phyloP scores from a whole-genome alignment of 2,888 invertebrate genomes.

The Chrysodeixis includens region DNA sequence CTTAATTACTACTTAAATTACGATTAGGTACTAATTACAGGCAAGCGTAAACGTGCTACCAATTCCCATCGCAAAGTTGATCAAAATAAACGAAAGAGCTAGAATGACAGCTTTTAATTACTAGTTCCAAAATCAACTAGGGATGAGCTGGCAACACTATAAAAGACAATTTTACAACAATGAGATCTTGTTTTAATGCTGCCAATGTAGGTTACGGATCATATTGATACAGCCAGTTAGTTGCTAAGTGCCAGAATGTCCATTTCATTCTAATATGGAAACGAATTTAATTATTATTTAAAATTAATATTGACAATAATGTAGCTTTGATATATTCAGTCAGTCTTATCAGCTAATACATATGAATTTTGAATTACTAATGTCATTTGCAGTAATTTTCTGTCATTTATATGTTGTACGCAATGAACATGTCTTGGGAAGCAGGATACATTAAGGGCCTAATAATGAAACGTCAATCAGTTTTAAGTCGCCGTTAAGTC shows the following conservation, averaged over 20 bases:
- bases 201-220: constrained; percentile 28
- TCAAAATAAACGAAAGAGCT: constrained; percentile 9
- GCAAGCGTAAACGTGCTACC: constrained; percentile 48
- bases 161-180: constrained; percentile 24
- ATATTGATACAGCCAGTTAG: constrained; percentile 36
- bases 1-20: constrained; percentile 53
- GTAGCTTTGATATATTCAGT: constrained; percentile 55
- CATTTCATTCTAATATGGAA: constrained; percentile 22
- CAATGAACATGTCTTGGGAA: constrained; percentile 4
- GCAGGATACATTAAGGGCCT: neutral
- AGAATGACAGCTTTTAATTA: constrained; percentile 2
- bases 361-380: constrained; percentile 33
- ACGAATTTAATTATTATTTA: constrained; percentile 27
- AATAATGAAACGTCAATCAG: too few relatives aligned
- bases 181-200: constrained; percentile 43
- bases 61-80: constrained; percentile 24
- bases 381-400: constrained; percentile 24
- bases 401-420: constrained; percentile 7
- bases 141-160: constrained; percentile 27
- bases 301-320: constrained; percentile 43
- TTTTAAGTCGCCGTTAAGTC: too few relatives aligned
- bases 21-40: constrained; percentile 59
- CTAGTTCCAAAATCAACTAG: constrained; percentile 18
- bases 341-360: constrained; percentile 58
- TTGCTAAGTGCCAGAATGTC: constrained; percentile 13